phyloP scores from a whole-genome alignment of 2,113 vertebrate species.

The Ranitomeya imitator region DNA sequence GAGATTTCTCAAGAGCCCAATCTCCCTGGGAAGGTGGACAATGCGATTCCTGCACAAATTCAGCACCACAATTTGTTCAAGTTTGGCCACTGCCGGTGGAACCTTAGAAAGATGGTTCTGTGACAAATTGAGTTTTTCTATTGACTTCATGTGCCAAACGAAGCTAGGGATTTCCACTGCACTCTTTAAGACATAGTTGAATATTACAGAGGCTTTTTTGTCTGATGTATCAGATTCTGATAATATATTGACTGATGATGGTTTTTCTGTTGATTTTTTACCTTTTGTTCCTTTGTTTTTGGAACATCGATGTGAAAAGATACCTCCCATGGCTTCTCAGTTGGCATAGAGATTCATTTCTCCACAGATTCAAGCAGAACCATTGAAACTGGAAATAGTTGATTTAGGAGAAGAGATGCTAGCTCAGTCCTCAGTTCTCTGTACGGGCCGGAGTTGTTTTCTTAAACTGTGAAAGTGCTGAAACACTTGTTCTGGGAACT shows the following conservation, averaged over 20 bases:
- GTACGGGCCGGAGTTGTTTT: conserved; percentile 59
- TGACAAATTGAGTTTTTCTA: conserved; percentile 93
- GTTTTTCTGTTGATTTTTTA: conserved; percentile 70
- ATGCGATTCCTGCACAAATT: conserved; percentile 80
- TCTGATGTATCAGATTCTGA: conserved; percentile 71
- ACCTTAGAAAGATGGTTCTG: conserved; percentile 80
- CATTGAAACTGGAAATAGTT: not conserved
- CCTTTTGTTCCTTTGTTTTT: conserved; percentile 68
- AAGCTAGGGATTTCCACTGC: conserved; percentile 80
- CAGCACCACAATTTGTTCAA: conserved; percentile 86
- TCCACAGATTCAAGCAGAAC: not conserved
- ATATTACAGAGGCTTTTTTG: conserved; percentile 76
- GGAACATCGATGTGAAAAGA: conserved; percentile 66
- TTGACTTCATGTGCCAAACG: conserved; percentile 85
- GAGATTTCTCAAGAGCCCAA: conserved; percentile 83
- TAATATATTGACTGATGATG: conserved; percentile 70
- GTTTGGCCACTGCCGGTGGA: conserved; percentile 76
- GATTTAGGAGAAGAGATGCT: not conserved
- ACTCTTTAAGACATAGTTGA: conserved; percentile 85
- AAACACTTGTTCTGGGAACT: conserved; percentile 66
- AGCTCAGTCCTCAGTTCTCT: conserved; percentile 11
- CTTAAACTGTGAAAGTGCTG: conserved; percentile 70
- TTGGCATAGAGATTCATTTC: not conserved
- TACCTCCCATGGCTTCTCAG: conserved; percentile 72
- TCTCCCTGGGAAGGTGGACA: conserved; percentile 82